Base-by-base conservation (phyloP, 2,113 vertebrate genomes). In the Entelurus aequoreus region DNA sequence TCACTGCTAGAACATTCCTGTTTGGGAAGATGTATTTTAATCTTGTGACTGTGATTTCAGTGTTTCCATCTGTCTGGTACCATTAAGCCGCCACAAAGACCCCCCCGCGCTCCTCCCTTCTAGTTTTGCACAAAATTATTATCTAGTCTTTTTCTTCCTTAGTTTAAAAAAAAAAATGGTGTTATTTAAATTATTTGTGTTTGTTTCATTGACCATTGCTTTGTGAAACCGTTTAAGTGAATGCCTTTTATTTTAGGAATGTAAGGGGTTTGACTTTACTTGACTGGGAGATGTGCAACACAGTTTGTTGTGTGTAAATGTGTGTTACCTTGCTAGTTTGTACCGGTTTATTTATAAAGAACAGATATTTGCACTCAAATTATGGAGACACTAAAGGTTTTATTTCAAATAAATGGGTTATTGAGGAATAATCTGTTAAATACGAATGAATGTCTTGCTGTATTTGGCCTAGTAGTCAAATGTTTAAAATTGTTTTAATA, bases 381-480 rank as follows among this genome's bases (percentile, higher is more conserved):
- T 84, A 71, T 86, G 84, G 82, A 84, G 84, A 89, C 84, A 89
- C 84, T 87, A 88, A 89, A 68, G 40, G 55, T 62, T 82, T 87
- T 85, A 81, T 87, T 83, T 89, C 67, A 62, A 77, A 80, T 78
- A 72, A 79, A 85, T 89, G 89, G 63, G 85, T 75, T 91, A 86
- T 90, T 71, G 80, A 87, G 83, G 88, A 84, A 83, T 83, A 78
- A 91, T 90, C 84, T 82, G 88, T 90, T 92, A 80, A 88, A 90
- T 91, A 94, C 90, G 91, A 91, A 93, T 93, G 94, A 96, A 96
- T 94, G 94, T 97, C 93, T 91, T 93, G 93, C 93, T 95, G 92
- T 88, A 90, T 91, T 91, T 93, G 93, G 94, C 94, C 93, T 90
- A 88, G 84, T 93, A 91, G 90, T 91, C 87, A 90, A 90, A 92